Conservation (phyloP, 2,113 vertebrate genomes). For the Pleuronectes platessa region DNA sequence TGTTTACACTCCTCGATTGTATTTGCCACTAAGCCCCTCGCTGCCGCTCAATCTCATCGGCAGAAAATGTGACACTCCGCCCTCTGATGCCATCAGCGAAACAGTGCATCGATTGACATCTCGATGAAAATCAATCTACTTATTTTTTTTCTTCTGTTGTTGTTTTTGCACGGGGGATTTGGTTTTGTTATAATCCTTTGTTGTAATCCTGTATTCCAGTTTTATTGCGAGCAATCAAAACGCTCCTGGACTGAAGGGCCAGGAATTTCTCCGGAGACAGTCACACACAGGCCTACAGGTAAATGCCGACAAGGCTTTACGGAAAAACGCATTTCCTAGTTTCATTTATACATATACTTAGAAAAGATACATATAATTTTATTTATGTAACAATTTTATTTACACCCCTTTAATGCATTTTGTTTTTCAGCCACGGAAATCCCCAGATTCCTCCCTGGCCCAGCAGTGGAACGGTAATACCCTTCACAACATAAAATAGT, state of each 20-base stretch:
- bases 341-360: neutral
- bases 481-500: neutral
- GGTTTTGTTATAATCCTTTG: conserved; percentile 73
- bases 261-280: neutral
- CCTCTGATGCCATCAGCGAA: conserved; percentile 74
- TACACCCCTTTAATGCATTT: no score
- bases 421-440: no score
- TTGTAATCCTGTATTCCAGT: conserved; percentile 57
- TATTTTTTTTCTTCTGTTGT: conserved; percentile 45
- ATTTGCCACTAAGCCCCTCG: conserved; percentile 81
- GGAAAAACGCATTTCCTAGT: neutral
- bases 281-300: neutral
- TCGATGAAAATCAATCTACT: conserved; percentile 79
- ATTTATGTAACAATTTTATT: no score
- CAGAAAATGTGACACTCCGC: conserved; percentile 76
- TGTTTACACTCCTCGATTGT: conserved; percentile 82
- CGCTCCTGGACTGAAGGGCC: neutral
- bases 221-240: conserved; percentile 44
- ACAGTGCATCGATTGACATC: conserved; percentile 77
- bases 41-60: conserved; percentile 79
- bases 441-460: neutral
- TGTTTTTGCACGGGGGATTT: conserved; percentile 58
- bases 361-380: neutral
- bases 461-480: neutral
- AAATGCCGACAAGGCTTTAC: neutral